Base-by-base conservation (phyloP, 2,797 vertebrate species). In the Macroramphosus scolopax region DNA sequence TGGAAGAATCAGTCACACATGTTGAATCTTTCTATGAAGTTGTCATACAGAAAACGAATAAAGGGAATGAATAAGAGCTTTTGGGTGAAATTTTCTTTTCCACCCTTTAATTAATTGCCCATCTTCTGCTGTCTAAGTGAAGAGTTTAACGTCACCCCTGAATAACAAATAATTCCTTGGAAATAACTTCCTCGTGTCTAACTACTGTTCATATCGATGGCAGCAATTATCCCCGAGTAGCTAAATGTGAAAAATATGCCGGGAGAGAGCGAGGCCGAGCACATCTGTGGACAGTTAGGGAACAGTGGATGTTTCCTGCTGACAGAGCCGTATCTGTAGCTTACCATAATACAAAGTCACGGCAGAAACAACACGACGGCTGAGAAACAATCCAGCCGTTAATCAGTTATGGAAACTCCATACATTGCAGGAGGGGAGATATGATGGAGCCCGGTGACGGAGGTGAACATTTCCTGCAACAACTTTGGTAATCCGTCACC, bases 231-330 rank as follows among this genome's bases (percentile, higher is more conserved):
- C 38, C 45, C 2, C n/a, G 3, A 61, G 44, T 18, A 51, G 58
- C 59, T 68, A 54, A 75, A 80, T 17, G 54, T 60, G 31, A 74
- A 73, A 77, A 55, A 59, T 50, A 67, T 51, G 55, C 57, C 44
- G 51, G 17, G 30, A 57, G 37, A 62, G 55, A 63, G 51, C 34
- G 61, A 63, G 50, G 71, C 33, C 17, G 62, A 73, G 44, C 67
- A 85, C 84, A 85, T 88, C 80, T 85, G 82, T 60, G 55, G 52
- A 61, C 51, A 57, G 72, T 86, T 86, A 85, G 61, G 28, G 63
- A 78, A 78, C 59, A 58, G 62, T 75, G 68, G 50, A 78, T 65
- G 61, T 75, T 81, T 78, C 76, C 71, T 78, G 75, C 75, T 82
- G 78, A 86, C 74, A 75, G 68, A 72, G 72, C 59, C 64, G 42